phyloP scores from a whole-genome alignment of 2,888 invertebrate genomes.

The Tineola bisselliella region DNA sequence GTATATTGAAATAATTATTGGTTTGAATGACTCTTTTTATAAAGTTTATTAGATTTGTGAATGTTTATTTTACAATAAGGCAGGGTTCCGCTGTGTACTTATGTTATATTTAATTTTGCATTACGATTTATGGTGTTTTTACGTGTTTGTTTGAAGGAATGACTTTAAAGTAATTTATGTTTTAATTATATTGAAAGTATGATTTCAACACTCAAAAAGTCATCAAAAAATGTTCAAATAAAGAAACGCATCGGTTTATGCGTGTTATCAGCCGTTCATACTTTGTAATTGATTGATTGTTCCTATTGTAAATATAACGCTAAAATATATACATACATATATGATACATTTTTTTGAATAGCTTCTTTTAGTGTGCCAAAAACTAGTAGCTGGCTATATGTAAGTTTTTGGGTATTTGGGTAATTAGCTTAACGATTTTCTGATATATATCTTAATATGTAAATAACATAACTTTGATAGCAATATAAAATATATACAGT shows the following conservation, averaged over 20 bases:
- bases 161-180: no score
- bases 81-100: neutral
- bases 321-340: neutral
- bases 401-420: conserved; percentile 31
- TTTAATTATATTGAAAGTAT: no score
- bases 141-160: no score
- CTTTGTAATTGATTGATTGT: conserved; percentile 23
- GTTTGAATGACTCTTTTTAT: conserved; percentile 13
- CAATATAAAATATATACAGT: no score
- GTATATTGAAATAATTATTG: conserved; percentile 19
- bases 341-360: conserved; percentile 25
- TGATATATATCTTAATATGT: neutral
- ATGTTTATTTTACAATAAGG: conserved; percentile 9
- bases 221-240: no score
- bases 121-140: no score
- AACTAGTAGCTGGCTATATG: conserved; percentile 34
- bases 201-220: no score
- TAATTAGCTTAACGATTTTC: neutral
- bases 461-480: no score
- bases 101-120: no score
- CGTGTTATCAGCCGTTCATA: no score
- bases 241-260: no score
- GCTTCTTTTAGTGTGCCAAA: conserved; percentile 51
- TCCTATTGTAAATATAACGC: conserved; percentile 39
- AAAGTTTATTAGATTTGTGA: conserved; percentile 13